These are phyloP conservation scores for Typhlomys cinereus DNA, from an alignment of 2,113 vertebrate species.

Conservation along the genomic window DNA sequence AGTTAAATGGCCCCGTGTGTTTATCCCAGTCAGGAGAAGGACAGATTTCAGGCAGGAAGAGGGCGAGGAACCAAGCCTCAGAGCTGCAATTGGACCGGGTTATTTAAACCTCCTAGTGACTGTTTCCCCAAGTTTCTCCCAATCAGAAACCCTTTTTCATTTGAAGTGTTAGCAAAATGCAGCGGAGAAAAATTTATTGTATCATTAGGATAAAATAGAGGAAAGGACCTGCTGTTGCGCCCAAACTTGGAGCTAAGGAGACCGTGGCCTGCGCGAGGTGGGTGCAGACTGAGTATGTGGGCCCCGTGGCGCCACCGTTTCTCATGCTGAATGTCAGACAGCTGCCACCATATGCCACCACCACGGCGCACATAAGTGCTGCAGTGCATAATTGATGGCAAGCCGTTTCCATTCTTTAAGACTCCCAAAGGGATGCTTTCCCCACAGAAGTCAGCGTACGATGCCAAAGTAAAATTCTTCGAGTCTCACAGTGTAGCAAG, in stretches of 20 bases:
- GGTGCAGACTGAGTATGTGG: background rate
- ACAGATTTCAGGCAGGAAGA: background rate
- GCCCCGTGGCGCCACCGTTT: background rate
- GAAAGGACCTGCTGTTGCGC: background rate
- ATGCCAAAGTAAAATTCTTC: background rate
- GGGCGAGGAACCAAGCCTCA: background rate
- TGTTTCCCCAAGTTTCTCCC: background rate
- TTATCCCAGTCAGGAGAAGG: background rate
- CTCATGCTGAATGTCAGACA: background rate
- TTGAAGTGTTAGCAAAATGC: background rate
- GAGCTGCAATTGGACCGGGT: background rate
- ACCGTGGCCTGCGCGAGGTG: background rate
- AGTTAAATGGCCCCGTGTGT: background rate
- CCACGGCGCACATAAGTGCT: background rate
- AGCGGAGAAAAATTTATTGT: background rate
- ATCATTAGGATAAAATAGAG: background rate
- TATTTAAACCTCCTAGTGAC: background rate
- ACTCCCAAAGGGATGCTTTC: background rate
- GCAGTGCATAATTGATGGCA: background rate
- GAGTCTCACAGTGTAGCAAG: background rate
- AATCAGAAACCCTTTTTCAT: background rate
- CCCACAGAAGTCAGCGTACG: background rate
- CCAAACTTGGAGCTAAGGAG: background rate
- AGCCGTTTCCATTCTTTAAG: background rate
- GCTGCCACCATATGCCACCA: background rate